These are phyloP conservation scores for Harpalus rufipes DNA, from an alignment of 2,888 invertebrate species.

Conservation along the genomic window DNA sequence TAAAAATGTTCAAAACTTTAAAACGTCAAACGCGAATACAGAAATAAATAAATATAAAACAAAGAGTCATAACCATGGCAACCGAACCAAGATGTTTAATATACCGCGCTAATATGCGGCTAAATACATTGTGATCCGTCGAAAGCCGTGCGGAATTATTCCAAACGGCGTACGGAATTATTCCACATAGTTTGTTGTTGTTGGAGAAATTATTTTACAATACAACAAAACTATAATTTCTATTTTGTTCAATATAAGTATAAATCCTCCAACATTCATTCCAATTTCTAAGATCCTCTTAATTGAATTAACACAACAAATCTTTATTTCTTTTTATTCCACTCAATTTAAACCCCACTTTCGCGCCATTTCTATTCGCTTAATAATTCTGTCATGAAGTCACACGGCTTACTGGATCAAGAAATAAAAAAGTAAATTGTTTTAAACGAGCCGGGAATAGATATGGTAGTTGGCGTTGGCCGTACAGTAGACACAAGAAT, in stretches of 20 bases:
- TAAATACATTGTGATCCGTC: too few species aligned
- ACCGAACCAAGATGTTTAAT: too few species aligned
- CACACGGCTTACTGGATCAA: neutral
- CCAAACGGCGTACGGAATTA: too few species aligned
- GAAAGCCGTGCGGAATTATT: too few species aligned
- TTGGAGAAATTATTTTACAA: too few species aligned
- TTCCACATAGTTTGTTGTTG: too few species aligned
- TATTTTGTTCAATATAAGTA: too few species aligned
- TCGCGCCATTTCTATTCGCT: neutral
- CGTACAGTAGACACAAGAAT: conserved; percentile 8
- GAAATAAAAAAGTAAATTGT: conserved; percentile 49
- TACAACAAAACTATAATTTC: neutral
- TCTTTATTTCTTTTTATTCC: conserved; percentile 2
- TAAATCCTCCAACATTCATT: neutral
- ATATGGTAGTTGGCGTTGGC: conserved; percentile 13
- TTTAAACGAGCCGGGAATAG: conserved; percentile 37
- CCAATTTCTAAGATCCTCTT: neutral
- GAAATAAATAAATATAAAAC: too few species aligned
- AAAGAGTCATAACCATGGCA: too few species aligned
- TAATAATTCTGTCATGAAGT: conserved; percentile 46
- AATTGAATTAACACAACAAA: neutral
- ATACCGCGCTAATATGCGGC: too few species aligned
- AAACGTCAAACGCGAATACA: too few species aligned
- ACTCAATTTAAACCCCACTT: conserved; percentile 5
- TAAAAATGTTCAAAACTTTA: too few species aligned